Evolutionary conservation across 35 echinoderm and acorn worm genomes (phyloP), one percentile per base, ranked within the genome.

Genomic region (Apostichopus japonicus): DNA sequence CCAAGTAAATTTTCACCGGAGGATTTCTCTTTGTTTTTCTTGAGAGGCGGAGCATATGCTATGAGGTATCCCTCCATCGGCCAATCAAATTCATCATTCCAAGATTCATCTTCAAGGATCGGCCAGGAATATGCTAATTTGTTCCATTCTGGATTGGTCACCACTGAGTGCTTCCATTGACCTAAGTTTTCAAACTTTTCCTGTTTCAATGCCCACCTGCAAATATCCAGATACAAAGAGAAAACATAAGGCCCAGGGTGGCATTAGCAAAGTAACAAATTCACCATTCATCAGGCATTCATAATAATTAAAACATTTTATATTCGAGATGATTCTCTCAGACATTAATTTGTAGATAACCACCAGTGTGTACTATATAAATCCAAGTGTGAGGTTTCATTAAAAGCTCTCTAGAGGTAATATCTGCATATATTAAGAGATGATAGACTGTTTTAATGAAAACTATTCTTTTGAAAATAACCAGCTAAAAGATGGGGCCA

Each of bases 1-100:
- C 61, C 63, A 24, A 72, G 63, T 24, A 89, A 9, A 15, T 75
- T 89, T 89, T 73, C 71, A n/a, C 71, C 71, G 5, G 71, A 73
- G 21, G 1, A n/a, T 73, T 73, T 73, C 61, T 63, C 55, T 71
- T 88, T 72, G 86, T 75, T 53, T 22, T 54, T 95, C 92, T 94
- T 96, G 2, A 99, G 86, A 67, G 97, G 97, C 14, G 97, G 97
- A 72, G 97, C 97, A 92, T 95, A 95, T 9, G 97, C 89, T 19
- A 99, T 96, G 54, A 99, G 84, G 73, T 95, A 99, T 3, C 95
- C 97, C 87, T 99, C 97, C 97, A 99, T 99, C n/a, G 97, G 97
- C 97, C 97, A 99, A 93, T 99, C 97, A 93, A 94, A 99, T 54
- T 94, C 90, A 65, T 95, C 90, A 84, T 99, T 99, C 95, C 95